Percentiles rank a stretch among this genome's conserved stretches.
Conservation (phyloP, 2,797 vertebrate species). For the Clamator glandarius region DNA sequence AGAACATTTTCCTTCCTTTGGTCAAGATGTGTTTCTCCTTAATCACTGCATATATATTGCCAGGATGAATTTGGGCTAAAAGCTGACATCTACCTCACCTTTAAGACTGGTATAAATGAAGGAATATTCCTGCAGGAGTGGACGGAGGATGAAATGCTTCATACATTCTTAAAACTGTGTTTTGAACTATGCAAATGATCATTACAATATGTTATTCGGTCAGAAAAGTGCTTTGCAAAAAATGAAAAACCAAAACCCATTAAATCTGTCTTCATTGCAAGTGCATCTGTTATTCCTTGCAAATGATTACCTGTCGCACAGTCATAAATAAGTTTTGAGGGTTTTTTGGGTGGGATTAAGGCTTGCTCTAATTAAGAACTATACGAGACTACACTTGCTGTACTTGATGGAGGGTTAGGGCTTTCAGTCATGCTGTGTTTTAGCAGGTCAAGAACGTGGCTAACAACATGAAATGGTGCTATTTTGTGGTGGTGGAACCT, state of each 20-base stretch:
- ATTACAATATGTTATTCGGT: constrained; percentile 64
- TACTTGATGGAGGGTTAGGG: neutral
- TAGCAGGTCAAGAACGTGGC: neutral
- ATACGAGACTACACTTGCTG: neutral
- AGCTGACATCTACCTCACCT: neutral
- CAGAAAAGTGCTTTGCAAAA: constrained; percentile 43
- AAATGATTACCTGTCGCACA: constrained; percentile 41
- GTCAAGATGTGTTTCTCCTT: neutral
- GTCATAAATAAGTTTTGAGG: constrained; percentile 16
- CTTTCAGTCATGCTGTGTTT: neutral
- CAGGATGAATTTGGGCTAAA: neutral
- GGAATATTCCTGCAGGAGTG: neutral
- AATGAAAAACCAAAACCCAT: neutral
- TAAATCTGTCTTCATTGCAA: constrained; percentile 43
- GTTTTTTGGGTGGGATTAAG: constrained; percentile 13
- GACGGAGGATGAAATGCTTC: constrained; percentile 1
- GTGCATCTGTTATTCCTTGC: constrained; percentile 51
- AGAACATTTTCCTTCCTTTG: neutral
- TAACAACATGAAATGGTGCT: neutral
- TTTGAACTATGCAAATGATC: constrained; percentile 56
- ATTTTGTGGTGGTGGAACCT: neutral
- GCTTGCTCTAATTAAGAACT: constrained; percentile 51
- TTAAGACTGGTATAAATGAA: constrained; percentile 14
- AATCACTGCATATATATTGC: neutral
- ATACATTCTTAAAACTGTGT: constrained; percentile 34